A percentile compares a stretch with the other conserved stretches of the same genome.
Evolutionary conservation across 2,888 invertebrate genomes (phyloP).

Genomic region (Drosophila demipolita): DNA sequence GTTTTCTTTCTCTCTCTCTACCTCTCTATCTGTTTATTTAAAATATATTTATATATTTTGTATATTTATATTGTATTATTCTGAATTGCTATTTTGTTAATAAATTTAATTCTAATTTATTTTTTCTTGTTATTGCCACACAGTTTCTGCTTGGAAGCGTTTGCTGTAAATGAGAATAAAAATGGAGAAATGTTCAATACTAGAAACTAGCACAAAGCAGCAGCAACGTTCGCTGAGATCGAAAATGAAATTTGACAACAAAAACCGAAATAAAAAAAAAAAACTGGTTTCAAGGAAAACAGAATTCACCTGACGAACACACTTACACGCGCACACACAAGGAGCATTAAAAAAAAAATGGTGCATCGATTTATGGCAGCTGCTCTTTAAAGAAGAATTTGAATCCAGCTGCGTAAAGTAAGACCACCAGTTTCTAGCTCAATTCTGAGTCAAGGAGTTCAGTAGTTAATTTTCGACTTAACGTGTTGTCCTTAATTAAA

Average conservation of each 20-base stretch:
- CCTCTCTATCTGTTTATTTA: conserved; percentile 6
- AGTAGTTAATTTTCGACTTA: background rate
- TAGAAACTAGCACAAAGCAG: conserved; percentile 5
- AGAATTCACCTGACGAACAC: conserved; percentile 74
- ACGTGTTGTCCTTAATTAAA: background rate
- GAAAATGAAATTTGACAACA: conserved; percentile 26
- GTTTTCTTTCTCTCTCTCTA: background rate
- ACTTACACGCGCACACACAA: conserved; percentile 17
- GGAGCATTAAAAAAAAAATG: conserved; percentile 64
- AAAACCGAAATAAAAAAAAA: conserved; percentile 9
- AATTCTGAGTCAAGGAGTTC: background rate
- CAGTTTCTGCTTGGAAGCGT: conserved; percentile 56
- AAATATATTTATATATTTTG: conserved; percentile 14
- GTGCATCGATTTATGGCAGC: conserved; percentile 73
- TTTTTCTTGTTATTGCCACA: conserved; percentile 58
- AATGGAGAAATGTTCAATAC: conserved; percentile 23
- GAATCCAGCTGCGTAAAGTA: conserved; percentile 25
- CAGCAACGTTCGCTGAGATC: conserved; percentile 28
- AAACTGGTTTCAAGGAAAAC: conserved; percentile 79
- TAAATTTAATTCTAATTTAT: conserved; percentile 10
- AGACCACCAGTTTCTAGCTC: background rate
- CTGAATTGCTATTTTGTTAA: conserved; percentile 25
- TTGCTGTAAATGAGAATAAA: conserved; percentile 43
- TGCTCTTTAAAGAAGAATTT: conserved; percentile 28
- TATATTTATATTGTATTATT: conserved; percentile 10